Base-by-base conservation (phyloP, 2,113 vertebrate genomes). In the Abramis brama region DNA sequence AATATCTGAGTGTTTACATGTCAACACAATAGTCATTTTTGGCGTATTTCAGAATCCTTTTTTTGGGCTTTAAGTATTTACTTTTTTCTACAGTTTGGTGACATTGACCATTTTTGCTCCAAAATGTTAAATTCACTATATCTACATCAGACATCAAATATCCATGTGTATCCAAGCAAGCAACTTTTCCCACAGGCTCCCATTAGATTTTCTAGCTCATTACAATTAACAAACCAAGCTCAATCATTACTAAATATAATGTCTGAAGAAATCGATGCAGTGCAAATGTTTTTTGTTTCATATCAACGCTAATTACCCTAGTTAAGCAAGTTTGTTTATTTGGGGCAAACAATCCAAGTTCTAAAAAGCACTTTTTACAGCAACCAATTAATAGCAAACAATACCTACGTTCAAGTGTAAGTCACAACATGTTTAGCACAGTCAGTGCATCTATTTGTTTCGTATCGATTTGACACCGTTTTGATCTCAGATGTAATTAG, bases 221-320 rank as follows among this genome's bases (percentile, higher is more conserved):
- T 59, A 59, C 52, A 59, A 57, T 78, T 82, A 82, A 19, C n/a
- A 82, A 47, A 82, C 43, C 79, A 82, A 68, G 43, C 57, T 62
- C 45, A 57, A 68, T 68, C 45, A 52, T 82, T 82, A 82, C 43
- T 68, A 39, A 68, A 47, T 21, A 45, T 68, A 82, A 82, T 52
- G 30, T 36, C 57, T 62, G 39, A 30, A 71, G 47, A 25, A 71
- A 33, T 82, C 10, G 70, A 82, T 52, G 60, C 62, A 68, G 45
- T 30, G 80, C 64, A 25, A 71, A 71, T 19, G 64, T 82, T 71
- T 81, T 70, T 45, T 33, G 17, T 25, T 70, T 52, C 6, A 33
- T 10, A 82, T 62, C 25, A 30, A 50, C 43, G 62, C 43, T 82
- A 68, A 82, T 81, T 66, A 62, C 17, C 64, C 25, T 55, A 23